Evolutionary conservation across 53 echinoderm and acorn worm species (phyloP).

Genomic region (Echinometra lucunter): DNA sequence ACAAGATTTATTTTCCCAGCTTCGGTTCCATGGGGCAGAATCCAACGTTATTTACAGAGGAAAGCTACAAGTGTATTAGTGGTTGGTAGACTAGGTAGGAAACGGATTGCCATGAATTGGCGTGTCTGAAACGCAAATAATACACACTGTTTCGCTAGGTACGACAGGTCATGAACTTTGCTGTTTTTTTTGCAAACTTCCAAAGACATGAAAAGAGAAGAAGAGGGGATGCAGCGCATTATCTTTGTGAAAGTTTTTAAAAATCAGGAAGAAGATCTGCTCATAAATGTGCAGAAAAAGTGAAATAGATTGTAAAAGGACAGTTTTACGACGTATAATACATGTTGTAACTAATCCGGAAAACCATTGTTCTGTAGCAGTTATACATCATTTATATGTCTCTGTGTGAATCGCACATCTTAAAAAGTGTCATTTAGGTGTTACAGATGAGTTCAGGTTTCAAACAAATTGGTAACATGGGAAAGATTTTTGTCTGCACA

Average conservation of each 20-base stretch:
- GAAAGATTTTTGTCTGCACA: not conserved
- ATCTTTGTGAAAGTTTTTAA: not conserved
- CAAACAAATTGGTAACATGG: not conserved
- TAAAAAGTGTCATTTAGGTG: not conserved
- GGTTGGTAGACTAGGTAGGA: not conserved
- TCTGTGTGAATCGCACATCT: not conserved
- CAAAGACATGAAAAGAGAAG: not conserved
- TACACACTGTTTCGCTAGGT: too few relatives aligned
- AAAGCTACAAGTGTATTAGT: not conserved
- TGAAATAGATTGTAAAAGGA: not conserved
- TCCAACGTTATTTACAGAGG: not conserved
- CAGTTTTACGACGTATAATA: not conserved
- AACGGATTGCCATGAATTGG: too few relatives aligned
- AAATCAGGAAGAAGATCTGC: not conserved
- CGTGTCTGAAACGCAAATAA: too few relatives aligned
- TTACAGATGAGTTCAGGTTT: not conserved
- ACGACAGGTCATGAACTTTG: not conserved
- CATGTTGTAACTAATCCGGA: not conserved
- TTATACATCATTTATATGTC: not conserved
- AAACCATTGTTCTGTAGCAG: not conserved
- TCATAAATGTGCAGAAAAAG: not conserved
- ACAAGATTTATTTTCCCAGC: constrained; percentile 55
- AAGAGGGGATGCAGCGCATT: too few relatives aligned
- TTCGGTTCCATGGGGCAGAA: not conserved
- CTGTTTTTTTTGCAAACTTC: not conserved